Base-by-base conservation (phyloP, 2,797 vertebrate genomes). In the Esox lucius region DNA sequence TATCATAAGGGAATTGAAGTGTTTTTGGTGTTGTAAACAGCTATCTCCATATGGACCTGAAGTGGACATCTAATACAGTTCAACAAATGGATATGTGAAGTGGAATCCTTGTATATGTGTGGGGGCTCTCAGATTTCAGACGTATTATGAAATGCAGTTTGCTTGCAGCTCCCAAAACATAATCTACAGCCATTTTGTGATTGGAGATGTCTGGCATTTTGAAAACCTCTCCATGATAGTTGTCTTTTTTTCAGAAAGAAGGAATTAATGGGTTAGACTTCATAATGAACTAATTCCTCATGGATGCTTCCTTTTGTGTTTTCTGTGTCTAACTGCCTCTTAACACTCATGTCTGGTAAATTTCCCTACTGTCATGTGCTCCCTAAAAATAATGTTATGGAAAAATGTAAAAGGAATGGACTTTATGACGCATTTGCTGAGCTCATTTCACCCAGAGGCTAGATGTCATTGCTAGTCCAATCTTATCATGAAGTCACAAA, bases 281-380 rank as follows among this genome's bases (percentile, higher is more conserved):
- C 8, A 61, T 59, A 71, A 61, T 35, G 51, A 59, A 59, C 70
- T 71, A 71, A 31, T 71, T 59, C 33, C 53, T 61, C 53, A 59
- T 71, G 31, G 17, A 51, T 33, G 70, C 53, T 19, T 71, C 53
- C 5, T 61, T 53, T 24, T 28, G 16, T 42, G 51, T 4, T 59
- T 59, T 71, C 24, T 16, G 48, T 53, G 48, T 33, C 48, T 69
- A 31, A 35, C 42, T 69, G 70, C 59, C 53, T 71, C 17, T 19
- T 31, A 61, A 39, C 70, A 22, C 70, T 71, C 68, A 26, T 17
- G 68, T 51, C 68, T 51, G 4, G 12, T 11, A n/a, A 26, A 16
- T 26, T 31, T 51, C 68, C 15, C 22, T 28, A 24, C 46, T 5
- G 48, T n/a, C 46, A 31, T 33, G 17, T 49, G 69, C 28, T 33